Base-by-base conservation (phyloP, 2,113 vertebrate genomes). In the Bambusicola thoracicus region DNA sequence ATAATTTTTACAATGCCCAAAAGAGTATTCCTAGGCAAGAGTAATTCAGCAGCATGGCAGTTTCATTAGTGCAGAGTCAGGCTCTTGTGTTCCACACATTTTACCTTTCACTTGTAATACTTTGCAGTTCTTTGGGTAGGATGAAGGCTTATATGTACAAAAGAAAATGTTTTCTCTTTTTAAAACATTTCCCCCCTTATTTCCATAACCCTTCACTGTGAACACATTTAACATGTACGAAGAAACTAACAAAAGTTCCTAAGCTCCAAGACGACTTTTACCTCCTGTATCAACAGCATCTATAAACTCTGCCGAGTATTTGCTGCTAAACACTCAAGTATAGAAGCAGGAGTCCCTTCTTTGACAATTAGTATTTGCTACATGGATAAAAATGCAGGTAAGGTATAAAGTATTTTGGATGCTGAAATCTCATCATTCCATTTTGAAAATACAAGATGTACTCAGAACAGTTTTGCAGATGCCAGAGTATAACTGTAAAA, bases 11-110 rank as follows among this genome's bases (percentile, higher is more conserved):
- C 86, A 86, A 88, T 91, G 67, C 92, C 92, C 69, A 3, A 65
- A 96, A 81, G 94, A 87, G 65, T 86, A 87, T 85, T 92, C 56
- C 59, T 61, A 85, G 72, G 79, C 73, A 91, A 77, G 61, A 92
- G 66, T 82, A 96, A 88, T 94, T 96, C 94, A 95, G 92, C 91
- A 91, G 81, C 62, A 81, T 4, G 4, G 68, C 51, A 78, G 79
- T 96, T 96, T 94, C 92, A 97, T 94, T 94, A 95, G 88, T 96
- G 95, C 95, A 94, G 83, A 96, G 90, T 96, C 94, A 96, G 95
- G 30, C 43, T 94, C 76, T 49, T 65, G 49, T 65, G 61, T 90
- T 96, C 80, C 93, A 94, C 69, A 70, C 32, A 59, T 94, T 95
- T 93, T 96, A 75, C 85, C 55, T 94, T 77, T 51, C 67, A 62